Base-by-base conservation (phyloP, 64 coral and sea anemone genomes). In the Platygyra sinensis region DNA sequence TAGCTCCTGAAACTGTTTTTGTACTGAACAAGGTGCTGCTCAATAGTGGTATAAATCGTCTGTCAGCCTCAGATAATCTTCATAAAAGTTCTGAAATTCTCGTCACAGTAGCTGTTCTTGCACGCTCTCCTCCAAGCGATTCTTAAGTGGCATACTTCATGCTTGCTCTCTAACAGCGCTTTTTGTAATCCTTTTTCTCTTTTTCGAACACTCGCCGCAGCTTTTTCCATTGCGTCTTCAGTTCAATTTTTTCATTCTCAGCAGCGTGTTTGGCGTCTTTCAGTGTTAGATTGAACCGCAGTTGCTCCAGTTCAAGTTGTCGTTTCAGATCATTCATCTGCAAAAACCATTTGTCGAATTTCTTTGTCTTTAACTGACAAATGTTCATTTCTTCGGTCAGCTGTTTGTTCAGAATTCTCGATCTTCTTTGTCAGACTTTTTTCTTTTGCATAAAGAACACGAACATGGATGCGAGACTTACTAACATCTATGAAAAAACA, bases 51-150 rank as follows among this genome's bases (percentile, higher is more conserved):
- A 69, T 10, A 85, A 22, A 20, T 85, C 22, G 16, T 64, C 6
- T 38, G 72, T 63, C 61, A 85, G n/a, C 11, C 28, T 85, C 5
- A 39, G 63, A 52, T 85, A 85, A 13, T 85, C 81, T 33, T 85
- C 32, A 42, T 85, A 85, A 29, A 85, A 49, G 20, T 18, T 51
- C 42, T 85, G 50, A 85, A 85, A 51, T 25, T 71, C 11, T 85
- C 4, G 32, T 85, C 12, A 67, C 63, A 13, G 22, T 20, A 38
- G 33, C 62, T 9, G 81, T 85, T 85, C 81, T 38, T 38, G 62
- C 19, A 71, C 33, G 63, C 62, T 52, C 20, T 85, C 62, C 4
- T 24, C 36, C n/a, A 85, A 85, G 61, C 81, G 81, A 29, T 69
- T 67, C 67, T 31, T 30, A 18, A 71, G 20, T 25, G n/a, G 6